Evolutionary conservation across 2,113 vertebrate genomes (phyloP), one percentile per base, ranked within the genome.

Genomic region (Nematolebias whitei): DNA sequence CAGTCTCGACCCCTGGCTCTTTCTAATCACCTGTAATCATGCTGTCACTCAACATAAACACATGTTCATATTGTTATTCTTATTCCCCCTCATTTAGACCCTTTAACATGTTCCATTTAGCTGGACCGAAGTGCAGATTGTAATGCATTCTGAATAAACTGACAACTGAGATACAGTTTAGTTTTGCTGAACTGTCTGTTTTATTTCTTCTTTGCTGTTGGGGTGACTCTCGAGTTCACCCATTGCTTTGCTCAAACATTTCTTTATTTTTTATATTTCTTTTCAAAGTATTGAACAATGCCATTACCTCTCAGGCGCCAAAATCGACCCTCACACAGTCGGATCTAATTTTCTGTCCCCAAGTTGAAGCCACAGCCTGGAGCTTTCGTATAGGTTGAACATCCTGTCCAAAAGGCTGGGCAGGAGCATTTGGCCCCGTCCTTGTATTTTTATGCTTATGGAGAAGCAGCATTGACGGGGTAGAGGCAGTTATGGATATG

Each of bases 401-500:
- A 49, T 57, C 20, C 63, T 39, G 49, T 12, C 5, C 48, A 66
- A 41, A 69, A 71, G 63, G 62, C 58, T 44, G 13, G 7, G 24
- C 12, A 23, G 19, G 41, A 39, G 56, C 16, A 11, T 23, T 26
- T 26, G 8, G 60, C 57, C 55, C 15, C 41, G 39, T 74, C 71
- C 45, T 60, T 69, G 8, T 38, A 29, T 87, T 83, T 70, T 62
- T 67, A 48, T 71, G 56, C 50, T 76, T 55, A 4, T 11, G 41
- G 71, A 69, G 78, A 66, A 78, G 55, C 49, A 2, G 48, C 48
- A 50, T 66, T 73, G 81, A 68, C 79, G 67, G 56, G 39, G 23
- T 71, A 69, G 43, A 55, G 60, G 29, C 2, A 15, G 71, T 50
- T 74, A 70, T 78, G 62, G 59, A 88, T 85, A 87, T 76, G 2